Base-by-base conservation (phyloP, 2,888 invertebrate genomes). In the Tribolium freemani region DNA sequence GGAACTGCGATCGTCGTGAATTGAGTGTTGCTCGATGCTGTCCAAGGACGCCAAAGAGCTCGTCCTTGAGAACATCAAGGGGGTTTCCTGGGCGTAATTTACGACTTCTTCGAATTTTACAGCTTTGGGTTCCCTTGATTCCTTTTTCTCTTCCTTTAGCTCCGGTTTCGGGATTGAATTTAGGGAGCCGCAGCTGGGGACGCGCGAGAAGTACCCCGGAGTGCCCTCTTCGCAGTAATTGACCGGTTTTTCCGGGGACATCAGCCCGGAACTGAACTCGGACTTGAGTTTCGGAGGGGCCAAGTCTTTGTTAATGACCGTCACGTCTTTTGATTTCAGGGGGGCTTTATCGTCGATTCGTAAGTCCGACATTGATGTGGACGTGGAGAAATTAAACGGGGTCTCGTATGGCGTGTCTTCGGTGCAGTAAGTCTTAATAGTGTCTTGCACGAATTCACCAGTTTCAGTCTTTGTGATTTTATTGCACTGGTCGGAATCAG, bases 61-160 rank as follows among this genome's bases (percentile, higher is more conserved):
- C 76, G 94, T 94, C 11, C 98, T 90, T 0, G 97, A 97, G 88
- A 97, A 98, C 97, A 98, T 97, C 16, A 98, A 88, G 0, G 98
- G 98, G 0, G 98, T 98, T 85, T 97, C 96, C 81, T 96, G 93
- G 0, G 95, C 93, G 82, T 93, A 94, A 77, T 92, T 91, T 58
- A 90, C 91, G 76, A 90, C 90, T 16, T 86, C 86, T 61, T 88
- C 88, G 78, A 92, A 92, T 11, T 91, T 90, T 0, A 92, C 92
- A 45, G 89, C 89, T 85, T 92, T 92, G 8, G 85, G 85, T 84
- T 82, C 79, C 16, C 73, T 73, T 21, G 56, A 6, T 46, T 75
- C 38, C 50, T 69, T 67, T 56, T 54, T 63, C 3, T 38, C 38
- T 64, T 71, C 72, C 44, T 71, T 72, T 16, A 31, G 3, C 16